Base-by-base conservation (phyloP, 2,113 vertebrate species). In the Arvicanthis niloticus region DNA sequence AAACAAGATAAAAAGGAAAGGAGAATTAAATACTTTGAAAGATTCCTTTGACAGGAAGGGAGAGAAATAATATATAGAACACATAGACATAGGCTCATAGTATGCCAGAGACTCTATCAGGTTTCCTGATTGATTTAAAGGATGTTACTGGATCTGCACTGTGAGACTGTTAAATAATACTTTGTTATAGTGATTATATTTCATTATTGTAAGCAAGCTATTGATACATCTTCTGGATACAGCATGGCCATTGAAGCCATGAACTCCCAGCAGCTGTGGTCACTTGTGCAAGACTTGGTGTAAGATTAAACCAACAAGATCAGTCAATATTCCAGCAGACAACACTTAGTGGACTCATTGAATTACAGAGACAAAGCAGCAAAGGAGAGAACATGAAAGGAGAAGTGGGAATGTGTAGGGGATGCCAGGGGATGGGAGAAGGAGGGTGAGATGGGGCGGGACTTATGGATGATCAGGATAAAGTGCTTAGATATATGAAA, bases 61-160 rank as follows among this genome's bases (percentile, higher is more conserved):
- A 70, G 42, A 87, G 29, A 89, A 48, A 22, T 37, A 82, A 80
- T 56, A 19, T 7, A 94, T 67, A 92, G 87, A 84, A 76, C 12
- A 70, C 0, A 29, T 0, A 26, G 42, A 48, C 26, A 58, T 22
- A 29, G 42, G 29, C 17, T 76, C 15, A 34, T 16, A 40, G 10
- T 56, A 6, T 72, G 37, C 34, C 45, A 42, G 34, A 86, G 34
- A 22, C 42, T 93, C 15, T 95, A 24, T 60, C 31, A 42, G 8
- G 24, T 88, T 91, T 89, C 91, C 37, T 93, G 45, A 80, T 76
- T 73, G 72, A 89, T 12, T 92, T 34, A 86, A 89, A 29, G 29
- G 29, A 70, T 22, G 80, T 7, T n/a, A 56, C 68, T 37, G 21
- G n/a, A 70, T 86, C 77, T 91, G 45, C 68, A 65, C 24, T 77